Evolutionary conservation across 2,888 invertebrate genomes (phyloP).

Genomic region (Boloria selene): DNA sequence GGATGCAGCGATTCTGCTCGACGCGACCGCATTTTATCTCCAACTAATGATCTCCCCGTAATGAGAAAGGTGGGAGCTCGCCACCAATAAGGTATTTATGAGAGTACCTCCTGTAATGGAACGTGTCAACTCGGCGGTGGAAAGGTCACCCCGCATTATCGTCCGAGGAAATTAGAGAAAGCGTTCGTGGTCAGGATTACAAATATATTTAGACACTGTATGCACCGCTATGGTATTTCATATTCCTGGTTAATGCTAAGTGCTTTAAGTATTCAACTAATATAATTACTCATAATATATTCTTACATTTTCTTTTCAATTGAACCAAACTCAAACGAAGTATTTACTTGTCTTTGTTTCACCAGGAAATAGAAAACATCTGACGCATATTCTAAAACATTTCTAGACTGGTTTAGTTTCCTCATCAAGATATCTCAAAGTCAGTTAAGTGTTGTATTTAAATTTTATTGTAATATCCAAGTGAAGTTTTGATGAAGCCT

Average conservation of each 20-base stretch:
- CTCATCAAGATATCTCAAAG: no score
- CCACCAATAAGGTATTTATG: constrained; percentile 79
- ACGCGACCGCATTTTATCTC: constrained; percentile 72
- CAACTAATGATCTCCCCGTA: constrained; percentile 74
- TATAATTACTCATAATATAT: not conserved
- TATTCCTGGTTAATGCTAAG: constrained; percentile 19
- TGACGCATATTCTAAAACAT: no score
- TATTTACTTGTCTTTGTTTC: no score
- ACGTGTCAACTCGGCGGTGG: constrained; percentile 61
- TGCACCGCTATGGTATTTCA: constrained; percentile 19
- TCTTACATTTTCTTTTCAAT: not conserved
- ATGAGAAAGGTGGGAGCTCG: constrained; percentile 66
- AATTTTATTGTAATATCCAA: not conserved
- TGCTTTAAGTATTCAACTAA: constrained; percentile 3
- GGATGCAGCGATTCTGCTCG: constrained; percentile 59
- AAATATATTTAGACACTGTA: constrained; percentile 35
- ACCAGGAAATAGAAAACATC: no score
- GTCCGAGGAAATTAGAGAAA: constrained; percentile 53
- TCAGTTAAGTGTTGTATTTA: no score
- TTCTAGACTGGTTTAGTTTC: no score
- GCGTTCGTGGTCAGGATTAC: constrained; percentile 38
- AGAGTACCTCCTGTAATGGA: constrained; percentile 72
- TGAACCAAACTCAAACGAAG: no score
- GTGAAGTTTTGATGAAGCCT: constrained; percentile 26
- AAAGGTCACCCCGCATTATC: constrained; percentile 58